Conservation (phyloP, 2,797 vertebrate genomes). For the Florisuga fusca region DNA sequence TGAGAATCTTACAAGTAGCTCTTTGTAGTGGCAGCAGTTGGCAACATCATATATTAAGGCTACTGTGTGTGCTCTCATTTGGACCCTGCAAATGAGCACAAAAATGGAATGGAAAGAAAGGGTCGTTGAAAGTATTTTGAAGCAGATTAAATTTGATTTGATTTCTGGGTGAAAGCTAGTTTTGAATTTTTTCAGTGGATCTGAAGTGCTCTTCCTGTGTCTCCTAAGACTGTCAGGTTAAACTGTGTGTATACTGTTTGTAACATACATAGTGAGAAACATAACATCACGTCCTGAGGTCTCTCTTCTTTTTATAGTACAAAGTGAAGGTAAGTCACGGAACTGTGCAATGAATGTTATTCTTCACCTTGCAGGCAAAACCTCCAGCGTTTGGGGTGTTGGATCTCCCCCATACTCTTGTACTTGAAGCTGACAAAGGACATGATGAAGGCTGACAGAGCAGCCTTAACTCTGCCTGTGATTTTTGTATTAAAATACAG, state of each 20-base stretch:
- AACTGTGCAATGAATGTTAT: background rate
- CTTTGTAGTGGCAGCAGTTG: background rate
- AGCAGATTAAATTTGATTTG: background rate
- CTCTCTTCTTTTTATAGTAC: background rate
- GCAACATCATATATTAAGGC: accelerated
- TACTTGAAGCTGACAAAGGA: background rate
- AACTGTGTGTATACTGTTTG: accelerated
- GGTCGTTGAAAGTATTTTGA: background rate
- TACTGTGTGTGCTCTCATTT: background rate
- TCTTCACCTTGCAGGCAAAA: background rate
- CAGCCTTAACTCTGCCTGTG: background rate
- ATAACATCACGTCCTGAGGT: background rate
- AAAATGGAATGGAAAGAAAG: background rate
- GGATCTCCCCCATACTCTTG: accelerated
- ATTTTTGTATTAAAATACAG: background rate
- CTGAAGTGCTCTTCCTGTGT: background rate
- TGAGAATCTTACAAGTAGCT: background rate
- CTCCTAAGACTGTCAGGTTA: background rate
- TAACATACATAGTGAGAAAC: background rate
- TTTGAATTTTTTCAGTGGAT: background rate
- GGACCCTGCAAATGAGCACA: background rate
- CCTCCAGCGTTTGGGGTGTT: background rate
- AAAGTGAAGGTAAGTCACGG: background rate
- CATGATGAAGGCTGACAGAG: background rate
- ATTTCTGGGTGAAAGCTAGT: background rate